Evolutionary conservation across 1,140 invertebrate genomes (phyloP), one percentile per base, ranked within the genome.

Genomic region (Sarcophaga bullata): DNA sequence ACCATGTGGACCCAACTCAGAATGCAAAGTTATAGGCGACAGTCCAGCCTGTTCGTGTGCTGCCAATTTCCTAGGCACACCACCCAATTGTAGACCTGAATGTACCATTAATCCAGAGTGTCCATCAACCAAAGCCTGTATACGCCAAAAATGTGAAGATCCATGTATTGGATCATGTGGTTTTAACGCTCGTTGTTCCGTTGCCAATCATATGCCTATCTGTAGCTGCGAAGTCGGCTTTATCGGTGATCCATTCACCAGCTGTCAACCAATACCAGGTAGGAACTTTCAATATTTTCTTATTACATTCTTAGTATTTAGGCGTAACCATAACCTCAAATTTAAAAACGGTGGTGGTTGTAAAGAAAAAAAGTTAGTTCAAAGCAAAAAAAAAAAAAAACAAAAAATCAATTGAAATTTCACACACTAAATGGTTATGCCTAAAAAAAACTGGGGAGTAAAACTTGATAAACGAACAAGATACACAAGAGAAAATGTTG

Each of bases 201-300:
- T 95, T 5, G 91, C 93, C 49, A 94, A 93, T 87, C 94, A 94
- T 87, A 93, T 92, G 90, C 93, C 93, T 6, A 94, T 94, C 78
- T 95, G 94, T 86, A 93, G 91, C 46, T 95, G 94, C 87, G 91
- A 92, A 84, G 92, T 93, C 85, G 93, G 93, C 87, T 93, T 92
- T 84, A 96, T 94, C 9, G 95, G 95, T 83, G 95, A 96, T 93
- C 95, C 95, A 68, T 95, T 95, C 87, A 92, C 92, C 49, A 93
- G 93, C 85, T 96, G 95, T 87, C 94, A 93, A 82, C 86, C 86
- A 75, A 88, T 92, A 80, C 91, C 90, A 92, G 91, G 93, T 93
- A 92, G 87, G 88, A 94, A 54, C 80, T 76, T 62, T 81, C 84
- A 47, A n/a, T 10, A 13, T 8, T 10, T 62, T 62, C 0, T 17